These are phyloP conservation scores for Tragelaphus imberbis DNA, from an alignment of 2,113 vertebrate species.

Conservation along the genomic window DNA sequence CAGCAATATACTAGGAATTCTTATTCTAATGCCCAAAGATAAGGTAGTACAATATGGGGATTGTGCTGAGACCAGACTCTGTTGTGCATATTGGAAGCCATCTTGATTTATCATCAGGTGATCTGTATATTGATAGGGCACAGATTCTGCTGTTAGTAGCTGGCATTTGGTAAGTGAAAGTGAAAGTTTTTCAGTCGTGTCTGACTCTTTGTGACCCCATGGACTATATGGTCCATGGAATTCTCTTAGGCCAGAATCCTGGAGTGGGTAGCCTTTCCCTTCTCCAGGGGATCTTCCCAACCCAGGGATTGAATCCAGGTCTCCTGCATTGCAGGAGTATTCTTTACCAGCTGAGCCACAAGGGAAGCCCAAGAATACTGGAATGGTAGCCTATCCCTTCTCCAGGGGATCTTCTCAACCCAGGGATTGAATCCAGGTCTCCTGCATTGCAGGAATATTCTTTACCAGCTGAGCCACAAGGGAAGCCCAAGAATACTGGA, in stretches of 20 bases:
- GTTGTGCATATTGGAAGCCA: neutral
- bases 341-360: neutral
- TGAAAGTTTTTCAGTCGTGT: neutral
- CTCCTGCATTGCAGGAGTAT: fast-evolving
- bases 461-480: too few relatives aligned
- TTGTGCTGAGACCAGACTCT: neutral
- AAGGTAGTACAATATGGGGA: neutral
- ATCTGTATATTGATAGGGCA: constrained; percentile 7
- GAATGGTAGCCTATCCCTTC: neutral
- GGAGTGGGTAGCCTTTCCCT: neutral
- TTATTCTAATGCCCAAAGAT: neutral
- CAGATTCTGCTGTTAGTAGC: neutral
- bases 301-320: neutral
- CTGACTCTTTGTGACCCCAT: neutral
- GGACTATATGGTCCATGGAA: neutral
- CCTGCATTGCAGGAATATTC: too few relatives aligned
- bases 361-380: neutral
- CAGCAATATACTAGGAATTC: neutral
- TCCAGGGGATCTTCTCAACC: too few relatives aligned
- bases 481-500: too few relatives aligned
- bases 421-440: too few relatives aligned
- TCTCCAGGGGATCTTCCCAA: neutral
- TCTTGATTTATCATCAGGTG: neutral
- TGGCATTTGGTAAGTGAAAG: constrained; percentile 9
- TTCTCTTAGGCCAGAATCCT: neutral